Evolutionary conservation across 1,140 invertebrate genomes (phyloP), one percentile per base, ranked within the genome.

Genomic region (Pseudobourletiella spinata): DNA sequence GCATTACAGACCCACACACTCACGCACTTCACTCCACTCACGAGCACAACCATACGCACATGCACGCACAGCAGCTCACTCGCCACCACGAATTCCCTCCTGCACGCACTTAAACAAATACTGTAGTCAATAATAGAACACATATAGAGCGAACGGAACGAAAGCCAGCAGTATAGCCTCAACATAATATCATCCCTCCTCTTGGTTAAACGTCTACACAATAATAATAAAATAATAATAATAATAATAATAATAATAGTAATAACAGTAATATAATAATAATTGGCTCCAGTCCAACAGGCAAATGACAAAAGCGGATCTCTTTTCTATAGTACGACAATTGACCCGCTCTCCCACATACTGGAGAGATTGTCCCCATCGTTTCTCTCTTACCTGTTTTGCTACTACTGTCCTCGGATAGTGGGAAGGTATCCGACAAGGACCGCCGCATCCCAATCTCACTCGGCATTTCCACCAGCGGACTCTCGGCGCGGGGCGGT

Each of bases 1-100:
- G 82, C n/a, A 99, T 97, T 39, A 39, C 32, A 11, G n/a, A 39
- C 32, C n/a, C 8, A 39, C n/a, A 39, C n/a, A 39, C n/a, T 39
- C n/a, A 39, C n/a, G n/a, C 32, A 39, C n/a, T 39, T 39, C n/a
- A 39, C n/a, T 8, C n/a, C n/a, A 8, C 32, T 39, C n/a, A 39
- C 32, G n/a, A 39, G 8, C 8, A 39, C 32, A 39, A 11, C n/a
- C n/a, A 39, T n/a, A 11, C 32, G 32, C n/a, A 39, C 8, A 39
- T 39, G n/a, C n/a, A 39, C n/a, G n/a, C n/a, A n/a, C n/a, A n/a
- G n/a, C n/a, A n/a, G n/a, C n/a, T n/a, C n/a, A n/a, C n/a, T n/a
- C n/a, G n/a, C n/a, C n/a, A n/a, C n/a, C n/a, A n/a, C n/a, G n/a
- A n/a, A n/a, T n/a, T n/a, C n/a, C n/a, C n/a, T n/a, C n/a, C n/a